Evolutionary conservation across 1,140 invertebrate species (phyloP), one percentile per base, ranked within the genome.

Genomic region (Carposina sasakii): DNA sequence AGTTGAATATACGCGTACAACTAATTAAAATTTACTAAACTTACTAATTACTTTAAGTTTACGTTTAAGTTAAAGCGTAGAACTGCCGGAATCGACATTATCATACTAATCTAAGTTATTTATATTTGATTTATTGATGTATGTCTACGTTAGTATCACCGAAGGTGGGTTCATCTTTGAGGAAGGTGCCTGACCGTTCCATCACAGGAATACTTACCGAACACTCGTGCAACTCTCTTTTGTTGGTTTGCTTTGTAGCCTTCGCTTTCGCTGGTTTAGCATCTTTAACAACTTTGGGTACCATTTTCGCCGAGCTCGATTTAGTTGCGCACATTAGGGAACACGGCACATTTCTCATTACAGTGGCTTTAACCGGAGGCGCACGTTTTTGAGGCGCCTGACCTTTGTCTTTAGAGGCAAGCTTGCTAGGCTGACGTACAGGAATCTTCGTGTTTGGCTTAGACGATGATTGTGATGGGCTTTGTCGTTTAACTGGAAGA

Each of bases 131-230:
- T 50, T 52, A 60, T 28, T 63, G 46, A 43, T 49, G 53, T 52
- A 65, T 60, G 48, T 67, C 63, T 33, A 63, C 61, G 37, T 74
- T 59, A 8, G 60, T 54, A 39, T 73, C 63, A 1, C 57, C 56
- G 48, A 78, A 78, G n/a, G 64, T 76, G 6, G 71, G 73, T 68
- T 92, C 90, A 59, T 92, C 91, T 69, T 91, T 92, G 6, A 91
- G 75, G 62, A 92, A 93, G 0, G 91, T 93, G 9, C 90, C 89
- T 0, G 91, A 92, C 48, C 91, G 74, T 46, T 83, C 81, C 69
- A 88, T 85, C 1, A 60, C 57, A 1, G 85, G 79, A 13, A 77
- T 67, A 3, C 64, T 57, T 3, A n/a, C 30, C n/a, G 52, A 43
- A 13, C 55, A 41, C 1, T 52, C 60, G 3, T 62, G 51, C 5